phyloP scores from a whole-genome alignment of 2,888 invertebrate species.

The Ptycholaimellus sp. region DNA sequence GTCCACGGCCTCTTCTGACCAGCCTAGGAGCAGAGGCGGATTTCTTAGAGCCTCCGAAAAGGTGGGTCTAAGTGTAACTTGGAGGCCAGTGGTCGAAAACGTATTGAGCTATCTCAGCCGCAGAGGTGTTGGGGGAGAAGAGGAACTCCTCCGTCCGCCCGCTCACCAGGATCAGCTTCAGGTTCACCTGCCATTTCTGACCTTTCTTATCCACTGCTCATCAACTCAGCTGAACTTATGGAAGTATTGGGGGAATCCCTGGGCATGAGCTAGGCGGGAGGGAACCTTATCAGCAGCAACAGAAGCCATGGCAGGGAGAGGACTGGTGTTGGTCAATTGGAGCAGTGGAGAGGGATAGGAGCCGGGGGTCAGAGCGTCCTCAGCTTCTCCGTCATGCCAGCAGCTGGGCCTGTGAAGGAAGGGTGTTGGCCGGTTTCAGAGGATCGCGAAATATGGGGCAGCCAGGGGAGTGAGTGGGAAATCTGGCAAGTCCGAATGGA shows the following conservation, averaged over 20 bases:
- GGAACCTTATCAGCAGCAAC: no score
- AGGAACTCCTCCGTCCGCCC: conserved; percentile 98
- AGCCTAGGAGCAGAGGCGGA: not conserved
- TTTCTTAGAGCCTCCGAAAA: conserved; percentile 1
- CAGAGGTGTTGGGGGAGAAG: conserved; percentile 84
- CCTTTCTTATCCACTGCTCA: no score
- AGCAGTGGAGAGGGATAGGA: no score
- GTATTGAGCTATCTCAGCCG: conserved; percentile 91
- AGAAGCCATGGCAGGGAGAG: no score
- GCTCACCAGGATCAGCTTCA: conserved; percentile 89
- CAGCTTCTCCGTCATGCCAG: no score
- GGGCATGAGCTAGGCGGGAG: not conserved
- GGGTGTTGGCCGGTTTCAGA: no score
- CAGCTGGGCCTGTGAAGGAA: no score
- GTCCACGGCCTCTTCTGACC: conserved; percentile 78
- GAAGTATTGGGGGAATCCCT: not conserved
- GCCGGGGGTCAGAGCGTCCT: no score
- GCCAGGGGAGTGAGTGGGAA: no score
- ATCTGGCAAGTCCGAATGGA: no score
- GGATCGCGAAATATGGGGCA: no score
- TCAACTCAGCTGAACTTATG: not conserved
- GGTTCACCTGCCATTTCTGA: conserved; percentile 81
- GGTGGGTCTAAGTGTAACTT: conserved; percentile 39
- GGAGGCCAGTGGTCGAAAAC: conserved; percentile 98
- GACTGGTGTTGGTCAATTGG: no score